phyloP scores from a whole-genome alignment of 2,797 vertebrate genomes.

The Typhlichthys subterraneus region DNA sequence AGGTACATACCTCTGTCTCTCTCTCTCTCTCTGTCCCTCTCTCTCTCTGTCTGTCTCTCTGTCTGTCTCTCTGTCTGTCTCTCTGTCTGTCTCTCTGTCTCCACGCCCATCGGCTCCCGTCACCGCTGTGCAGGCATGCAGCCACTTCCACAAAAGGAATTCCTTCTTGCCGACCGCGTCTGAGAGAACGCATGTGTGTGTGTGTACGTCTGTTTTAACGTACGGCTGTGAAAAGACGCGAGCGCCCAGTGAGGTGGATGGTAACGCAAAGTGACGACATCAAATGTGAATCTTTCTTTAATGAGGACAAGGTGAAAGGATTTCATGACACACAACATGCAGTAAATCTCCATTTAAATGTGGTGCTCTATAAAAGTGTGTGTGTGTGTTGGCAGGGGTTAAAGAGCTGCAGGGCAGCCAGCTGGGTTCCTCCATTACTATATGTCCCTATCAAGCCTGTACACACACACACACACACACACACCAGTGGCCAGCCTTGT shows the following conservation, averaged over 20 bases:
- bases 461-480: constrained; percentile 8
- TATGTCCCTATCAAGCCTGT: constrained; percentile 64
- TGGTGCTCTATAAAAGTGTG: too few relatives aligned
- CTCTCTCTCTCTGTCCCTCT: too few relatives aligned
- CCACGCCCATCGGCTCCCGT: constrained; percentile 66
- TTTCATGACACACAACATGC: too few relatives aligned
- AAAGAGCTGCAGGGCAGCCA: constrained; percentile 74
- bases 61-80: too few relatives aligned
- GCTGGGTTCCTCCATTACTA: constrained; percentile 69
- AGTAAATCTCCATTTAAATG: too few relatives aligned
- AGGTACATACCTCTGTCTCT: too few relatives aligned
- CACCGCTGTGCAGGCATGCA: constrained; percentile 64
- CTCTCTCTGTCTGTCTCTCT: too few relatives aligned
- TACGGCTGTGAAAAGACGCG: constrained; percentile 1
- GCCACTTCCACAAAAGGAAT: constrained; percentile 86
- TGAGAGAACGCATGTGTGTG: constrained; percentile 56
- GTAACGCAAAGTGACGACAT: too few relatives aligned
- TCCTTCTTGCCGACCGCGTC: constrained; percentile 75
- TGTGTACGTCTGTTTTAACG: constrained; percentile 3
- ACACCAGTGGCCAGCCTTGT: constrained; percentile 18
- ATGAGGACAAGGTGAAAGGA: too few relatives aligned
- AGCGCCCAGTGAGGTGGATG: background rate
- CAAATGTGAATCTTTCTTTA: too few relatives aligned
- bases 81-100: too few relatives aligned
- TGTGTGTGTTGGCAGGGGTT: constrained; percentile 74